A percentile compares a stretch with the other conserved stretches of the same genome.
phyloP scores from a whole-genome alignment of 2,888 invertebrate species.

The Ophion ventricosus region DNA sequence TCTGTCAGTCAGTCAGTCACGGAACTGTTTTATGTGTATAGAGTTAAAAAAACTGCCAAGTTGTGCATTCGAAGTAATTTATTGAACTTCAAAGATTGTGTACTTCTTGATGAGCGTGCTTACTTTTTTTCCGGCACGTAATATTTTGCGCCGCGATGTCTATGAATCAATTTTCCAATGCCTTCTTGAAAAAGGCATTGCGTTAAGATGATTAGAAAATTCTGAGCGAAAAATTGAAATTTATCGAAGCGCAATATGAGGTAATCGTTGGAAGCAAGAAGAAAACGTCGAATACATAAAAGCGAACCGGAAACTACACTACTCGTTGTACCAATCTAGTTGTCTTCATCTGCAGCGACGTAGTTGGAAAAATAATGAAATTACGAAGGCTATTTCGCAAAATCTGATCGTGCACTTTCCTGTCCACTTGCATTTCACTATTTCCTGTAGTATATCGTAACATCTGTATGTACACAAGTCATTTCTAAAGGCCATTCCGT shows the following conservation, averaged over 20 bases:
- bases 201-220: background rate
- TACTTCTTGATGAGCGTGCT: too few species aligned
- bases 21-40: too few species aligned
- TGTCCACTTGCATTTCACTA: constrained; percentile 67
- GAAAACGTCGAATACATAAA: constrained; percentile 2
- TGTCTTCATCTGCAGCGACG: constrained; percentile 54
- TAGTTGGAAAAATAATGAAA: constrained; percentile 72
- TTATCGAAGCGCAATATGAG: background rate
- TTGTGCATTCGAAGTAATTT: too few species aligned
- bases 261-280: constrained; percentile 14
- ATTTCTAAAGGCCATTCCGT: constrained; percentile 5
- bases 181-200: too few species aligned
- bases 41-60: too few species aligned
- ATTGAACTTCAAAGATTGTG: too few species aligned
- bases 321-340: constrained; percentile 12
- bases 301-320: constrained; percentile 30
- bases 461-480: constrained; percentile 20
- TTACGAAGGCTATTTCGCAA: constrained; percentile 68
- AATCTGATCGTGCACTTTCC: constrained; percentile 59
- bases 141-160: too few species aligned
- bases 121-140: too few species aligned
- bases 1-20: too few species aligned
- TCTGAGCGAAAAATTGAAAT: background rate
- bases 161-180: too few species aligned
- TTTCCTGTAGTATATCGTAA: constrained; percentile 71